These are phyloP conservation scores for Melinaea menophilus DNA, from an alignment of 2,888 invertebrate genomes.

Conservation along the genomic window DNA sequence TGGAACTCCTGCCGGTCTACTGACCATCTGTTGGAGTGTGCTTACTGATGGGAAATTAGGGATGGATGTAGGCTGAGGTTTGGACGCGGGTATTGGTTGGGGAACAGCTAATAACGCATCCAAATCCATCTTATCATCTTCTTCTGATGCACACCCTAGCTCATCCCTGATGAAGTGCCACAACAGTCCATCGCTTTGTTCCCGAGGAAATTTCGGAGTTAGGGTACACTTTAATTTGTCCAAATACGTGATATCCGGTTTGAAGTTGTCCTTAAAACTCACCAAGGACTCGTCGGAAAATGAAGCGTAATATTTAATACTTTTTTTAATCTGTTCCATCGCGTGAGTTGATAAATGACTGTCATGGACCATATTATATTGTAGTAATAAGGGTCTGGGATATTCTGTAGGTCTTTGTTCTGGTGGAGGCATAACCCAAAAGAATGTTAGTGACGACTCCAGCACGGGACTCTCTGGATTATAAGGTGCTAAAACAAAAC, in stretches of 20 bases:
- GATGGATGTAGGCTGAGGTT: constrained; percentile 60
- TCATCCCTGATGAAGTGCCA: constrained; percentile 89
- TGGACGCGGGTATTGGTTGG: constrained; percentile 69
- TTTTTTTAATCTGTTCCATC: constrained; percentile 90
- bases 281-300: constrained; percentile 64
- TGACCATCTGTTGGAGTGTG: constrained; percentile 74
- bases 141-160: constrained; percentile 81
- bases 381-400: constrained; percentile 93
- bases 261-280: constrained; percentile 79
- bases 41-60: constrained; percentile 72
- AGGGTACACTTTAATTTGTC: constrained; percentile 91
- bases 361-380: constrained; percentile 90
- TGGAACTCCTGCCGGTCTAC: constrained; percentile 70
- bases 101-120: constrained; percentile 79
- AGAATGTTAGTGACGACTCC: constrained; percentile 90
- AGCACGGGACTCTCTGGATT: constrained; percentile 87
- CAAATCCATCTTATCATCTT: constrained; percentile 83
- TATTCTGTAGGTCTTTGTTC: constrained; percentile 95
- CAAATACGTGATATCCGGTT: constrained; percentile 85
- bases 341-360: constrained; percentile 87
- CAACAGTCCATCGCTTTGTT: constrained; percentile 85
- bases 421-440: constrained; percentile 97
- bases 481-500: constrained; percentile 84
- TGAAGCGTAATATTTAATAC: constrained; percentile 89
- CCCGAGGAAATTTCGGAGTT: constrained; percentile 88